Percentiles rank a stretch among this genome's conserved stretches.
Conservation (phyloP, 2,888 invertebrate species). For the Scaptomyza caliginosa region DNA sequence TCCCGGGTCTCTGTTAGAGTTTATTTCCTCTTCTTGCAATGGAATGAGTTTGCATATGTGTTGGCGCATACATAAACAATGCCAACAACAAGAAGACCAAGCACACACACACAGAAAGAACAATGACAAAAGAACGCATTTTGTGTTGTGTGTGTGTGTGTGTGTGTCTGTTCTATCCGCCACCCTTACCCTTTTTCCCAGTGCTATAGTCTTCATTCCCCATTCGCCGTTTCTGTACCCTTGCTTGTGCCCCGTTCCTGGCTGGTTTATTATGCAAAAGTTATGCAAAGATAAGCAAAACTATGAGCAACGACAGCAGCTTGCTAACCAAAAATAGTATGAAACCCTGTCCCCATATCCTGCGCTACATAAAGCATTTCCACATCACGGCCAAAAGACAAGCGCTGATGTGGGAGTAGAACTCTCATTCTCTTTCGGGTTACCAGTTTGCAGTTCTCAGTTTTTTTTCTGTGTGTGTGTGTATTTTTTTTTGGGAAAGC, state of each 20-base stretch:
- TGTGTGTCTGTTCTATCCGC: background rate
- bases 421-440: slow-evolving; percentile 2
- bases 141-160: slow-evolving; percentile 23
- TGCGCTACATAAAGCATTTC: slow-evolving; percentile 45
- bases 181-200: background rate
- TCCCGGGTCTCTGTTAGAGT: slow-evolving; percentile 46
- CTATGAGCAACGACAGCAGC: slow-evolving; percentile 75
- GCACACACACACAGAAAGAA: slow-evolving; percentile 38
- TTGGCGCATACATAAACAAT: slow-evolving; percentile 77
- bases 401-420: slow-evolving; percentile 32
- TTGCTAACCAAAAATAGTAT: slow-evolving; percentile 62
- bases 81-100: slow-evolving; percentile 58
- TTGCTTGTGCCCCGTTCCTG: slow-evolving; percentile 47
- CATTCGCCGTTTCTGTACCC: slow-evolving; percentile 18
- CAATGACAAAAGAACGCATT: slow-evolving; percentile 79
- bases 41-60: slow-evolving; percentile 68
- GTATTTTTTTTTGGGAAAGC: slow-evolving; percentile 57
- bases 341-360: slow-evolving; percentile 41
- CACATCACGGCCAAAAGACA: slow-evolving; percentile 49
- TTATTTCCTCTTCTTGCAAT: slow-evolving; percentile 5
- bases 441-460: slow-evolving; percentile 15
- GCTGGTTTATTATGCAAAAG: slow-evolving; percentile 81
- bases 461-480: too few relatives aligned
- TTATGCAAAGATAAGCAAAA: slow-evolving; percentile 81
- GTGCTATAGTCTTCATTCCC: background rate